Conservation (phyloP, 2,888 invertebrate genomes). For the Agriopis leucophaearia region DNA sequence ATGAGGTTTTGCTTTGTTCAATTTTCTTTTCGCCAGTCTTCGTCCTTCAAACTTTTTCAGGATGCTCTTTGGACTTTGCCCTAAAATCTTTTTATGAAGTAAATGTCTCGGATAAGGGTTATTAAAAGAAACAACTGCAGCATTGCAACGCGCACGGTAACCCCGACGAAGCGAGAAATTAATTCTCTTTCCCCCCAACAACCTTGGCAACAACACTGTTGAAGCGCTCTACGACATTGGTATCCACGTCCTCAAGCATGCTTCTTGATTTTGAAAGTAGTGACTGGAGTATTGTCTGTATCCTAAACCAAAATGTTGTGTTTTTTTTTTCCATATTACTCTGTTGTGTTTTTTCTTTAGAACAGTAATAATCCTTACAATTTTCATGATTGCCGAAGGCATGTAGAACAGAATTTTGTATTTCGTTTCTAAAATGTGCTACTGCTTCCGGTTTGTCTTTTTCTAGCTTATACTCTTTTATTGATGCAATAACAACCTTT, state of each 20-base stretch:
- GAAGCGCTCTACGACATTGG: constrained; percentile 48
- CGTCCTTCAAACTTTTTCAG: not conserved
- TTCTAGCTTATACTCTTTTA: constrained; percentile 14
- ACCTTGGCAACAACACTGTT: constrained; percentile 53
- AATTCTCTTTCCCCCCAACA: constrained; percentile 35
- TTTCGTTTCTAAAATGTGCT: too few relatives aligned
- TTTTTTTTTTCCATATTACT: too few relatives aligned
- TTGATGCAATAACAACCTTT: constrained; percentile 24
- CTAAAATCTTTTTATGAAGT: constrained; percentile 9
- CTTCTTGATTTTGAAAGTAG: constrained; percentile 12
- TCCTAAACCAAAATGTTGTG: constrained; percentile 4
- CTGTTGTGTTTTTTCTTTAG: too few relatives aligned
- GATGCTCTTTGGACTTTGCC: not conserved
- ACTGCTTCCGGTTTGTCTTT: too few relatives aligned
- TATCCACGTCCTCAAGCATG: constrained; percentile 14
- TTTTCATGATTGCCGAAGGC: too few relatives aligned
- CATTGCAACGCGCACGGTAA: constrained; percentile 12
- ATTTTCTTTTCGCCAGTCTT: constrained; percentile 11
- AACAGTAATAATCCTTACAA: too few relatives aligned
- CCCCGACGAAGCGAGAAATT: constrained; percentile 14
- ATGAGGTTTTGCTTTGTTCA: not conserved
- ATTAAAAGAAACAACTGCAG: constrained; percentile 19
- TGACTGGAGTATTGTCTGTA: constrained; percentile 12
- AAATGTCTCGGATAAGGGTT: too few relatives aligned
- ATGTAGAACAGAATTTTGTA: too few relatives aligned